Base-by-base conservation (phyloP, 2,888 invertebrate genomes). In the Acleris laterana region DNA sequence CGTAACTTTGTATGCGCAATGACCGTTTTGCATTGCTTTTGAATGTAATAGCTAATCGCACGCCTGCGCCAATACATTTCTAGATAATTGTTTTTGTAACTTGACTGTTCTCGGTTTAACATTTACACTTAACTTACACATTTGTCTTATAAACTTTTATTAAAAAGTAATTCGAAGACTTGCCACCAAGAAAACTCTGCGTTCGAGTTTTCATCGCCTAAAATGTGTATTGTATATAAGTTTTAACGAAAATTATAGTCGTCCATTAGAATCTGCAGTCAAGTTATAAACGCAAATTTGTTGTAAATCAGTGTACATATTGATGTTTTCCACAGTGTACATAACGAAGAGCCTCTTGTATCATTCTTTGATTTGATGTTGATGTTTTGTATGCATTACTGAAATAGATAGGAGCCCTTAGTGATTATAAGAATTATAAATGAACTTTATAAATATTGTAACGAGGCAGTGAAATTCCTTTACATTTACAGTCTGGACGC, bases 271-370 rank as follows among this genome's bases (percentile, higher is more conserved):
- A 42, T 28, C 42, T 16, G 71, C 75, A 75, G 74, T 77, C 73
- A 72, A 72, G 71, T 72, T 77, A 73, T 68, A 49, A 60, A 52
- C 20, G 58, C 60, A 50, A 51, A 63, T 56, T 69, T 59, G 59
- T 69, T 71, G 69, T 77, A 71, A 72, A 76, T 69, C 69, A 76
- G 74, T 82, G 85, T 84, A 84, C 80, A 84, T 84, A 82, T 78
- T 75, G 71, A 76, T 77, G 75, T 76, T 74, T 69, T 74, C 70
- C 79, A 74, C 76, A 78, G 59, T 65, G 74, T 84, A 85, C 79
- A 84, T 84, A 84, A 77, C 77, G 79, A 73, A 79, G 75, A 80
- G 73, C 81, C 77, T 83, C 80, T 65, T 81, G 80, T 83, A 76
- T 78, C 71, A 65, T 72, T 79, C 75, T 75, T 72, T 75, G 72